These are phyloP conservation scores for Scytalopus superciliaris DNA, from an alignment of 2,113 vertebrate genomes.

Conservation along the genomic window DNA sequence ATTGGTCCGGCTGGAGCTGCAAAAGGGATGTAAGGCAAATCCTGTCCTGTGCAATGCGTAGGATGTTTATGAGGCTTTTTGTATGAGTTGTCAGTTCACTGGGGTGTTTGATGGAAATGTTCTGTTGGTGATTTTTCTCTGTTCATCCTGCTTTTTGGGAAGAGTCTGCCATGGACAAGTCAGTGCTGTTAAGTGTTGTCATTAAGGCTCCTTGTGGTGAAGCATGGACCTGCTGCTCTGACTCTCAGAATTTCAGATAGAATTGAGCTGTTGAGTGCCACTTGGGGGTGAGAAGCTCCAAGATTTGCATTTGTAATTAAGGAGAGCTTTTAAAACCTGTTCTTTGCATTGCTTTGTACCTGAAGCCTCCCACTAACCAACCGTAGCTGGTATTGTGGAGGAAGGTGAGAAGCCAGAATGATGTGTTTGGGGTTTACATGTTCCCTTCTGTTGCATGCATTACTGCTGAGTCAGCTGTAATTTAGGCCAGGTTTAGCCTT, in stretches of 20 bases:
- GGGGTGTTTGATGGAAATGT: background rate
- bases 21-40: background rate
- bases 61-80: background rate
- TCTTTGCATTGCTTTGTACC: conserved; percentile 50
- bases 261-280: background rate
- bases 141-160: background rate
- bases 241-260: background rate
- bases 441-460: background rate
- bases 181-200: background rate
- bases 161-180: background rate
- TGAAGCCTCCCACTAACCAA: background rate
- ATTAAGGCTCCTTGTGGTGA: background rate
- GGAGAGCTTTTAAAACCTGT: background rate
- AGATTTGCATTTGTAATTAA: conserved; percentile 26
- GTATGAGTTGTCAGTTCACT: background rate
- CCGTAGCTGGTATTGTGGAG: background rate
- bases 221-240: background rate
- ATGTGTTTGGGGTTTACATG: background rate
- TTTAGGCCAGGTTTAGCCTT: background rate
- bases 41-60: background rate
- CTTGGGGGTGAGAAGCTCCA: background rate
- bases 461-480: background rate
- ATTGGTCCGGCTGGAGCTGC: background rate
- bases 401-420: conserved; percentile 26
- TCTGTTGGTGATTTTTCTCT: background rate